Evolutionary conservation across 2,797 vertebrate species (phyloP).

Genomic region (Phoebastria nigripes): DNA sequence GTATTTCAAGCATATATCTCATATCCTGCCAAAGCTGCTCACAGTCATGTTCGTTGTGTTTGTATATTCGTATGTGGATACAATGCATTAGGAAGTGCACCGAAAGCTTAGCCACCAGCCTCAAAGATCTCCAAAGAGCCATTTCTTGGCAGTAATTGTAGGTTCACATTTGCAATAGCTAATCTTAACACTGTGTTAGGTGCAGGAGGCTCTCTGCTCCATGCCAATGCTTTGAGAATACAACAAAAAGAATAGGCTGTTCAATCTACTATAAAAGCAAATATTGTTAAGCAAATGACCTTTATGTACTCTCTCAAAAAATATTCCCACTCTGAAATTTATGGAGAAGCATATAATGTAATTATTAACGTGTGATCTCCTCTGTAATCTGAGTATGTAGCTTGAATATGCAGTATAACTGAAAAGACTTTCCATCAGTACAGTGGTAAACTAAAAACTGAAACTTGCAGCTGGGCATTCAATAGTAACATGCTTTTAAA

Average conservation of each 20-base stretch:
- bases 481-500: not conserved
- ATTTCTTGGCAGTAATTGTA: not conserved
- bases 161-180: not conserved
- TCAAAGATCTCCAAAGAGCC: not conserved
- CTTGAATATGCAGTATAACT: not conserved
- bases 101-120: not conserved
- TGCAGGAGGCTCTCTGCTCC: not conserved
- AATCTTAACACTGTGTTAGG: not conserved
- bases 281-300: not conserved
- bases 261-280: constrained; percentile 1
- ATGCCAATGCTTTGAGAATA: not conserved
- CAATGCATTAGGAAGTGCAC: not conserved
- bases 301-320: not conserved
- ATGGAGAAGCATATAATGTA: constrained; percentile 30
- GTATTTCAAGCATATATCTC: not conserved
- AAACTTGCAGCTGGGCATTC: not conserved
- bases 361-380: constrained; percentile 4
- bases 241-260: not conserved
- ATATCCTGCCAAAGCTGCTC: not conserved
- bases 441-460: not conserved
- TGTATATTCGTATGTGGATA: not conserved
- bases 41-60: accelerated
- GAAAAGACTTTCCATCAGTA: not conserved
- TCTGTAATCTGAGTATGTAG: not conserved
- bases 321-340: not conserved